Conservation (phyloP, 2,113 vertebrate genomes). For the Etia nguti region DNA sequence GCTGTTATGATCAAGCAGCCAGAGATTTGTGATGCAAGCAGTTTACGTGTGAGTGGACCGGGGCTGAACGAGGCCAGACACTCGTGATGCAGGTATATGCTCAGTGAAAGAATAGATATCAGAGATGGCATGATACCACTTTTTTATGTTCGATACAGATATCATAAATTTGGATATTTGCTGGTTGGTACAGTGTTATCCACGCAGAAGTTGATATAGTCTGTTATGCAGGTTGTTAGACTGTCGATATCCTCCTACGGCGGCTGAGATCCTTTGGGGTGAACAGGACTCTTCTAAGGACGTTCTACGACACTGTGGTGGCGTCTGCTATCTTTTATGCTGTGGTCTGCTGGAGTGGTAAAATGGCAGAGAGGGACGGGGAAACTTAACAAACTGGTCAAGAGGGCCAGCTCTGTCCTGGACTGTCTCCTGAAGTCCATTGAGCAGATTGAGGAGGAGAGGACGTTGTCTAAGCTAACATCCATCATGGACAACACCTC, state of each 20-base stretch:
- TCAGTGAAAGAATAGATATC: neutral
- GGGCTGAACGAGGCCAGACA: conserved; percentile 61
- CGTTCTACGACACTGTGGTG: neutral
- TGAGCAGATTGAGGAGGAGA: neutral
- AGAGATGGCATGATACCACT: neutral
- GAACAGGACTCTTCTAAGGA: neutral
- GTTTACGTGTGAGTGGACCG: conserved; percentile 27
- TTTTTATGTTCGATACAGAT: neutral
- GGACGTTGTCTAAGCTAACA: neutral
- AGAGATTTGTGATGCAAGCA: neutral
- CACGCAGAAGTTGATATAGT: neutral
- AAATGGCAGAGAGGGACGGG: neutral
- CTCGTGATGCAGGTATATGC: neutral
- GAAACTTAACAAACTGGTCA: neutral
- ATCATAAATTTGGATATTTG: neutral
- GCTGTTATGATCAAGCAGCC: conserved; percentile 85
- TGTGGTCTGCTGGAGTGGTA: neutral
- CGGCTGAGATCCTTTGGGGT: neutral
- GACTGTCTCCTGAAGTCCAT: fast-evolving
- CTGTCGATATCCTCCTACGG: neutral
- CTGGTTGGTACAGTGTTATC: fast-evolving
- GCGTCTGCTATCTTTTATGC: neutral
- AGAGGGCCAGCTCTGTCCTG: neutral
- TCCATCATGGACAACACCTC: fast-evolving
- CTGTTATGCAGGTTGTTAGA: neutral